A percentile compares a stretch with the other conserved stretches of the same genome.
Conservation (phyloP, 2,113 vertebrate species). For the Cardinalis cardinalis region DNA sequence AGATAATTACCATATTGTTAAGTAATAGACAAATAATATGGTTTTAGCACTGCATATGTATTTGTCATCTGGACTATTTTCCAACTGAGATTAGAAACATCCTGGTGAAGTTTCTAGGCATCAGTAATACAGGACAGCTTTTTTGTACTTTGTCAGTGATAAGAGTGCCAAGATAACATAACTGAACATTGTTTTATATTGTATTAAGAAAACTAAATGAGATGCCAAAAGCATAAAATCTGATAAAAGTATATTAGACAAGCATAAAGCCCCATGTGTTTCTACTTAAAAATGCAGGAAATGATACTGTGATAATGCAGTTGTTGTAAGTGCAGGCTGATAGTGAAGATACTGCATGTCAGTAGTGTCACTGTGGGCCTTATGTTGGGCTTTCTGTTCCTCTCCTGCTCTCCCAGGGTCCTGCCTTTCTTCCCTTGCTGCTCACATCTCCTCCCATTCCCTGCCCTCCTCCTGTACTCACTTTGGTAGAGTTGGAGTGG, state of each 20-base stretch:
- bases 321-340: not conserved
- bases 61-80: not conserved
- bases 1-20: not conserved
- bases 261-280: not conserved
- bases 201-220: not conserved
- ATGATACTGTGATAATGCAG: rapidly evolving
- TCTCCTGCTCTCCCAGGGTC: not conserved
- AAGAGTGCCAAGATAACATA: not conserved
- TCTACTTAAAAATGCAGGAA: not conserved
- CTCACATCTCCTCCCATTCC: not conserved
- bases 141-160: not conserved
- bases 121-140: not conserved
- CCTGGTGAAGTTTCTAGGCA: not conserved
- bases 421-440: not conserved
- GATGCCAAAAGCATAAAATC: not conserved
- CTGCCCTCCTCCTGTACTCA: not conserved
- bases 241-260: not conserved
- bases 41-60: not conserved
- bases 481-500: not conserved
- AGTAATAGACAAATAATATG: not conserved
- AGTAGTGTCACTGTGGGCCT: not conserved
- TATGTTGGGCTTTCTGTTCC: not conserved
- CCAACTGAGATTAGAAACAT: not conserved
- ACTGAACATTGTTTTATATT: not conserved
- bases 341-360: rapidly evolving